Conservation (phyloP, 2,888 invertebrate genomes). For the Lucinisca nassula region DNA sequence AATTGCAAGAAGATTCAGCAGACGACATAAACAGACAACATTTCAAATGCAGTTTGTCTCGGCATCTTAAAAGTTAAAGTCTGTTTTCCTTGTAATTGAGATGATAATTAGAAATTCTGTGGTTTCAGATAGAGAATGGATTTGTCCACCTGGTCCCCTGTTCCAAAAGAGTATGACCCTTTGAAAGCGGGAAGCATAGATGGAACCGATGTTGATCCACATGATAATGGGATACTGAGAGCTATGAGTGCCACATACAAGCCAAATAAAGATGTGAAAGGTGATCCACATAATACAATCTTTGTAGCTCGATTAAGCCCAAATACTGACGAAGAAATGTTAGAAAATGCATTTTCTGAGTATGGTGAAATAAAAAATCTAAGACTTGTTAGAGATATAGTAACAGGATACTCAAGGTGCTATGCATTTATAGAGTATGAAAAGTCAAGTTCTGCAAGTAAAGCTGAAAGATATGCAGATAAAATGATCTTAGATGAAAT, state of each 20-base stretch:
- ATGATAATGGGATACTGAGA: conserved; percentile 93
- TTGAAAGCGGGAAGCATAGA: conserved; percentile 95
- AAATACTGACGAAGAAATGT: conserved; percentile 90
- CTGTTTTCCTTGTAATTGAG: too few species aligned
- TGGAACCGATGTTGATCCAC: conserved; percentile 94
- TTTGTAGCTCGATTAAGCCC: conserved; percentile 93
- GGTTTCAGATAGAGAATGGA: conserved; percentile 27
- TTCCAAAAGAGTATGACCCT: conserved; percentile 92
- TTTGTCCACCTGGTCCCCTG: conserved; percentile 69
- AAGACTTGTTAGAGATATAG: conserved; percentile 93
- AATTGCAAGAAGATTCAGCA: too few species aligned
- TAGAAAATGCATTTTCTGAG: conserved; percentile 89
- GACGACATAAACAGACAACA: too few species aligned
- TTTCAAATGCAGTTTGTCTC: too few species aligned
- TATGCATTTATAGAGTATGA: conserved; percentile 96
- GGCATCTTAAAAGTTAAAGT: too few species aligned
- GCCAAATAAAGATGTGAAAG: conserved; percentile 89
- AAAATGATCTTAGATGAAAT: conserved; percentile 91
- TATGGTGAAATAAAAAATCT: conserved; percentile 91
- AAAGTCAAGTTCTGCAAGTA: conserved; percentile 90
- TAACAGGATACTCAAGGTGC: conserved; percentile 94
- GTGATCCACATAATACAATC: conserved; percentile 92
- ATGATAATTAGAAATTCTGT: too few species aligned
- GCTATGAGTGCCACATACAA: conserved; percentile 90
- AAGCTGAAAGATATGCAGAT: conserved; percentile 91